A percentile compares a stretch with the other conserved stretches of the same genome.
These are phyloP conservation scores for Caenorhabditis sp. DNA, from an alignment of 2,888 invertebrate species.

Conservation along the genomic window DNA sequence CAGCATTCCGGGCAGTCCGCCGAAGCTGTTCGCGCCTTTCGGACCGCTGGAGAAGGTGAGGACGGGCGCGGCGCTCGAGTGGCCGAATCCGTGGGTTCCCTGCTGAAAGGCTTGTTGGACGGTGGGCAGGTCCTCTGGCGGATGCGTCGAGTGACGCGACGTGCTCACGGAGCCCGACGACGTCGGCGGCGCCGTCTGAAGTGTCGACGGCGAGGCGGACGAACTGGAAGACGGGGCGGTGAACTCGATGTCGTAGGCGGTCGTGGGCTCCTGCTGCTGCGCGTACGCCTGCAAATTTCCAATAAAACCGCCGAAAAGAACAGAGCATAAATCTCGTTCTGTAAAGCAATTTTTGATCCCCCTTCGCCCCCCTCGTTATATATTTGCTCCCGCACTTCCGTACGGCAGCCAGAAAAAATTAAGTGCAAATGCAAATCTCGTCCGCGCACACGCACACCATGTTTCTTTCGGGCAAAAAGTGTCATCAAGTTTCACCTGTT, in stretches of 20 bases:
- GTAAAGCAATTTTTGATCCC: background rate
- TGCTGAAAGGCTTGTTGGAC: constrained; percentile 34
- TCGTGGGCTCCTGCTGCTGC: background rate
- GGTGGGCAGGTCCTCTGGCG: constrained; percentile 55
- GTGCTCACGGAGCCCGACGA: background rate
- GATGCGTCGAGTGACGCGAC: constrained; percentile 35
- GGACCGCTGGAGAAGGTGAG: background rate
- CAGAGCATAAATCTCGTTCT: no score
- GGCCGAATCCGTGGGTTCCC: no score
- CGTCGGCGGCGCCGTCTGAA: background rate
- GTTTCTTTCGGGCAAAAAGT: background rate
- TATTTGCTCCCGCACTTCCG: no score
- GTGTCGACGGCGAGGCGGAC: background rate
- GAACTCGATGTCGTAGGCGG: constrained; percentile 26
- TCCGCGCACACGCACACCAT: no score
- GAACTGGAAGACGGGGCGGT: constrained; percentile 17
- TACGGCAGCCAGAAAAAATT: no score
- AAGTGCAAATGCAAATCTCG: constrained; percentile 16
- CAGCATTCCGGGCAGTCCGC: constrained; percentile 35
- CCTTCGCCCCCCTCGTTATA: background rate
- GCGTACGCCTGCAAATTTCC: constrained; percentile 11
- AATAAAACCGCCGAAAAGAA: background rate
- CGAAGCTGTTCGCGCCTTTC: constrained; percentile 13
- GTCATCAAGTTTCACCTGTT: constrained; percentile 20
- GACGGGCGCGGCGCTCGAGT: background rate